Conservation (phyloP, 2,888 invertebrate species). For the Lysandra coridon region DNA sequence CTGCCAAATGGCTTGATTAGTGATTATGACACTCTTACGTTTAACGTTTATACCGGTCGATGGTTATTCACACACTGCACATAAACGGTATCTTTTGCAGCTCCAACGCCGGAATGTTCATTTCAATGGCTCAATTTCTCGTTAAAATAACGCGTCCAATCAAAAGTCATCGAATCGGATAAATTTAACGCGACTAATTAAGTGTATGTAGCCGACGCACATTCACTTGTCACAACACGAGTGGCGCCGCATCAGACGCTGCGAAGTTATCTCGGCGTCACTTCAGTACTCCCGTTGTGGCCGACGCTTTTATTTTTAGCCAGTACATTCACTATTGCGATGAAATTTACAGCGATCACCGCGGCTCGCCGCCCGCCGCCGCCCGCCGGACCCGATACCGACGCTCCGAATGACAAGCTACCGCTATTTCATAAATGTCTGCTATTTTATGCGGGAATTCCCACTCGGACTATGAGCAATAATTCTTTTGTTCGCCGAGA, state of each 20-base stretch:
- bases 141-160: constrained; percentile 50
- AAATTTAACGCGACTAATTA: constrained; percentile 62
- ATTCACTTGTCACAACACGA: constrained; percentile 58
- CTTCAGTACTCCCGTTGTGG: constrained; percentile 67
- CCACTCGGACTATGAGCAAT: constrained; percentile 63
- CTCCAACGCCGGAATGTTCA: constrained; percentile 23
- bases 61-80: neutral
- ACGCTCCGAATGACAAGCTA: constrained; percentile 69
- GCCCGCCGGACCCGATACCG: constrained; percentile 61
- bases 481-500: constrained; percentile 63
- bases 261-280: constrained; percentile 70
- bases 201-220: constrained; percentile 52
- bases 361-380: constrained; percentile 45
- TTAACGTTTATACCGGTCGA: neutral
- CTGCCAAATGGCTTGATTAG: neutral
- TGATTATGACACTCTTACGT: neutral
- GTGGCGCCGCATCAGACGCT: constrained; percentile 57
- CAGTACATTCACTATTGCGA: constrained; percentile 70
- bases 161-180: constrained; percentile 43
- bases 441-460: constrained; percentile 68
- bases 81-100: constrained; percentile 4
- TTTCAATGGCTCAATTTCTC: constrained; percentile 37
- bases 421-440: constrained; percentile 73
- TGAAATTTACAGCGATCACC: constrained; percentile 67
- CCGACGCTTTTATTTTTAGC: constrained; percentile 74